Conservation (phyloP, 53 echinoderm and acorn worm genomes). For the Echinarachnius parma region DNA sequence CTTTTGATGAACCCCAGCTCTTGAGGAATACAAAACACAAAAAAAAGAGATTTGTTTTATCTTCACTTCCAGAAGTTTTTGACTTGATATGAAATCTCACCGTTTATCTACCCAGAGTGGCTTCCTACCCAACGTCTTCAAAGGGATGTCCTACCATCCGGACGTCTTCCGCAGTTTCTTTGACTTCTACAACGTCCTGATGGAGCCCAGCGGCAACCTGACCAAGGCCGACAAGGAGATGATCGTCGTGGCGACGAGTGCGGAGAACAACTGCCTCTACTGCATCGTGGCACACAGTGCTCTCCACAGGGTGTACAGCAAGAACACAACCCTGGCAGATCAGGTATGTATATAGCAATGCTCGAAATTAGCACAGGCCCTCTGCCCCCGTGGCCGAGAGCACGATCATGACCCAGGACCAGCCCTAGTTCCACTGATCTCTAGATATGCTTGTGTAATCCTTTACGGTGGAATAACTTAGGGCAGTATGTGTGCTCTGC, state of each 20-base stretch:
- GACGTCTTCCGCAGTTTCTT: conserved; percentile 95
- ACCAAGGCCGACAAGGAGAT: conserved; percentile 93
- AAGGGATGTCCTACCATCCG: conserved; percentile 75
- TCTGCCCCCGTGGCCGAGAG: too few relatives aligned
- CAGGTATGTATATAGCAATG: too few relatives aligned
- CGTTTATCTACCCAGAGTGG: conserved; percentile 69
- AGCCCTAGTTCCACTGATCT: too few relatives aligned
- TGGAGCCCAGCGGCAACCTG: conserved; percentile 83
- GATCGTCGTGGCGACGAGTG: conserved; percentile 91
- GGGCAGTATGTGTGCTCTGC: too few relatives aligned
- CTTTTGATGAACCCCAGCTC: conserved; percentile 71
- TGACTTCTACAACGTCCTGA: conserved; percentile 73
- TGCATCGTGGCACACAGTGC: conserved; percentile 91
- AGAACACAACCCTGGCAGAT: conserved; percentile 73
- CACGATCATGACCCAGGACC: too few relatives aligned
- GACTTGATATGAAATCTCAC: too few relatives aligned
- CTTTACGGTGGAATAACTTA: too few relatives aligned
- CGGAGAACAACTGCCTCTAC: conserved; percentile 85
- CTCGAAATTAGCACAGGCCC: too few relatives aligned
- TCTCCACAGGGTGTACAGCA: conserved; percentile 84
- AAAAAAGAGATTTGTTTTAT: not conserved
- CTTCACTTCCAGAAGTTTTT: conserved; percentile 2
- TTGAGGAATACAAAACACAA: not conserved
- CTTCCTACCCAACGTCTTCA: conserved; percentile 95
- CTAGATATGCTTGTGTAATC: too few relatives aligned